Base-by-base conservation (phyloP, 2,113 vertebrate species). In the Pheucticus melanocephalus region DNA sequence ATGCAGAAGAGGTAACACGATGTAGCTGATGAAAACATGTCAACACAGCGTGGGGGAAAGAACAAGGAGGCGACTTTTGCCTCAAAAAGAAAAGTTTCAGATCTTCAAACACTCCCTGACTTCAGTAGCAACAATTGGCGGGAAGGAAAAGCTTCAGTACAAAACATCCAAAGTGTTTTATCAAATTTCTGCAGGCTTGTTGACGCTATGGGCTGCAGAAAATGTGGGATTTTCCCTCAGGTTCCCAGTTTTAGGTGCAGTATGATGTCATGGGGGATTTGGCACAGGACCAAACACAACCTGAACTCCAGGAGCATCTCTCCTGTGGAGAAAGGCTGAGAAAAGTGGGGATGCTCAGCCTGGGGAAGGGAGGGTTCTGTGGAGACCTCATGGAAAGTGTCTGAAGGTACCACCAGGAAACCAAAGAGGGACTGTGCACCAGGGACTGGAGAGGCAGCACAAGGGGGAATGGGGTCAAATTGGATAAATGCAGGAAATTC, bases 1-100 rank as follows among this genome's bases (percentile, higher is more conserved):
- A 96, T 94, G 94, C 71, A 91, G 95, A 94, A 94, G 92, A 91
- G 79, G 92, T 80, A 95, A 89, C 82, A 86, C 6, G n/a, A 95
- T 84, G 88, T 80, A 91, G 92, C 90, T 92, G 95, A 95, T 95
- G 94, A 92, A 95, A 97, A 96, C 78, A 37, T 45, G 84, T 80
- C 95, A 96, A 20, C 95, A 44, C 95, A 97, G 95, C 93, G 19
- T 64, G 97, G 91, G 68, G 33, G 48, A 42, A 47, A 66, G 88
- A 93, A 88, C 88, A 94, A 93, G 91, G 8, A 19, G 90, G 68
- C 16, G 80, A 92, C 71, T 91, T 95, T 21, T 84, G 54, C 81
- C 65, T 94, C 81, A 16, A 93, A 93, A 96, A 69, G 54, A 70
- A 72, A 82, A 94, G 35, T 96, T 95, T 91, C 92, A 92, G 82